phyloP scores from a whole-genome alignment of 2,888 invertebrate species.

The Globia sparganii region DNA sequence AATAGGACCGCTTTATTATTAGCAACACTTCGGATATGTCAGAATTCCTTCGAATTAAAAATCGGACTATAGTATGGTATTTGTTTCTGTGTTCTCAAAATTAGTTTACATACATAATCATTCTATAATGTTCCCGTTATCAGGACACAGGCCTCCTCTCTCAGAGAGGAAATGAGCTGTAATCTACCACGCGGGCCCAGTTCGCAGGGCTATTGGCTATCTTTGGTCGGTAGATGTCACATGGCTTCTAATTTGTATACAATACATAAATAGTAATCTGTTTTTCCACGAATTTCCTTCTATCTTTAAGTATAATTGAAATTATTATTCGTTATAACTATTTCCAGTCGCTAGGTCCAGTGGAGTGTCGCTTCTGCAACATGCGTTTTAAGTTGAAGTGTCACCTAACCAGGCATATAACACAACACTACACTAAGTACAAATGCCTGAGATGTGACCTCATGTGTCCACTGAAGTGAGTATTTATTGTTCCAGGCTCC shows the following conservation, averaged over 20 bases:
- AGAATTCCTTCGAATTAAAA: too few species aligned
- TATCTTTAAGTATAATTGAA: background rate
- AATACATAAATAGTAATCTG: background rate
- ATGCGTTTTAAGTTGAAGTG: slow-evolving; percentile 79
- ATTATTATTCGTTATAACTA: background rate
- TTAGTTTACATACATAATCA: background rate
- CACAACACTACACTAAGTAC: slow-evolving; percentile 75
- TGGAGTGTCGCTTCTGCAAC: slow-evolving; percentile 79
- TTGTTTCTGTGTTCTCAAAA: background rate
- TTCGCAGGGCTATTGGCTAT: too few species aligned
- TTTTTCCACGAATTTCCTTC: background rate
- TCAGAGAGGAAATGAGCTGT: background rate
- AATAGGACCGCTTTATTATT: too few species aligned
- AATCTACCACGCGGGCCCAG: background rate
- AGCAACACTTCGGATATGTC: too few species aligned
- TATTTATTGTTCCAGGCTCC: slow-evolving; percentile 8
- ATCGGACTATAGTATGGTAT: too few species aligned
- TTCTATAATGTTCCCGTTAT: background rate
- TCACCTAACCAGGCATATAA: slow-evolving; percentile 75
- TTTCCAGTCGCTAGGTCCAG: slow-evolving; percentile 70
- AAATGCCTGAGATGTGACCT: slow-evolving; percentile 74
- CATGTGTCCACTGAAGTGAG: slow-evolving; percentile 71
- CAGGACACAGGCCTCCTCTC: background rate
- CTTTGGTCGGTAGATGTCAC: background rate
- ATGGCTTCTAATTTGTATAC: background rate